A percentile compares a stretch with the other conserved stretches of the same genome.
Conservation (phyloP, 2,113 vertebrate genomes). For the Epinephelus moara region DNA sequence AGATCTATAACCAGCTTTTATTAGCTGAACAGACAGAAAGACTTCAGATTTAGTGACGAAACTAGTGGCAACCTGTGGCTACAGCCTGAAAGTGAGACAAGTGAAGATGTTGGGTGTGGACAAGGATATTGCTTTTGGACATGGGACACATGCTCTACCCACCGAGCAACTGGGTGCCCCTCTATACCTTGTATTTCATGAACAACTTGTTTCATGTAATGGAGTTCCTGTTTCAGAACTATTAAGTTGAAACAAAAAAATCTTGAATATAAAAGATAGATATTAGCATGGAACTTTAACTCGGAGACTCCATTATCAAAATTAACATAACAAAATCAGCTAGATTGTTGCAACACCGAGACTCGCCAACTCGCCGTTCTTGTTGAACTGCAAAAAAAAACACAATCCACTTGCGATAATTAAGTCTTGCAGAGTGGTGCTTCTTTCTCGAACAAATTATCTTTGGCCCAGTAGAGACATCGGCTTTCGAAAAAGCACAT, state of each 20-base stretch:
- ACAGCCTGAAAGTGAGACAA: neutral
- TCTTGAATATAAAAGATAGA: neutral
- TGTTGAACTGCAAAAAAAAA: neutral
- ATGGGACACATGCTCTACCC: no score
- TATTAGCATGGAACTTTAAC: neutral
- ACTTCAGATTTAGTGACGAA: neutral
- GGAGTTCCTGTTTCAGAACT: neutral
- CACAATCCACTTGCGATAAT: neutral
- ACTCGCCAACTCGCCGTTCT: neutral
- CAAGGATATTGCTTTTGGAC: no score
- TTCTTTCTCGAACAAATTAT: neutral
- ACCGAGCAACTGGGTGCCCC: no score
- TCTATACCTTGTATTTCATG: neutral
- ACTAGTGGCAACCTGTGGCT: neutral
- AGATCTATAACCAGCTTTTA: neutral
- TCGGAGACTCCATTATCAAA: neutral
- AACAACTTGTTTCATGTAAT: neutral
- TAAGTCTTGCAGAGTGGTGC: neutral
- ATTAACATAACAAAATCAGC: neutral
- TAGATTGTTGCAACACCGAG: neutral
- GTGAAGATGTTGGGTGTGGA: neutral
- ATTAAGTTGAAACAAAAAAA: neutral
- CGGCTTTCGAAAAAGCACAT: neutral
- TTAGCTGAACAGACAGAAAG: neutral
- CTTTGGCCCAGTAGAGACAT: neutral